phyloP scores from a whole-genome alignment of 1,140 invertebrate species.

The Lasioglossum albipes region DNA sequence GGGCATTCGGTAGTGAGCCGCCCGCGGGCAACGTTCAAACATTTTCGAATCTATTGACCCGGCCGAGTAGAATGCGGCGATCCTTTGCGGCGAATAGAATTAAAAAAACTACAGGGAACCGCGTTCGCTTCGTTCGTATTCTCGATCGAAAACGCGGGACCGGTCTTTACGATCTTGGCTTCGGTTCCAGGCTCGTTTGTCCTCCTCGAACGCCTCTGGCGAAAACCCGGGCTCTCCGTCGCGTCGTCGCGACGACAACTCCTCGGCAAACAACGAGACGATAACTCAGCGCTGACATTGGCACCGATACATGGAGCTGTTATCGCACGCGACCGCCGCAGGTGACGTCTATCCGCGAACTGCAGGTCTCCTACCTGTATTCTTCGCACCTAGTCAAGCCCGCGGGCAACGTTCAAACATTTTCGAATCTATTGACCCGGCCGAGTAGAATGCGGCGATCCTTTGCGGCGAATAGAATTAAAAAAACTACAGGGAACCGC shows the following conservation, averaged over 20 bases:
- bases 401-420: not conserved
- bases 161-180: conserved; percentile 20
- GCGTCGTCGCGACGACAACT: no score
- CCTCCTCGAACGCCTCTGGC: conserved; percentile 20
- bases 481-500: not conserved
- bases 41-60: not conserved
- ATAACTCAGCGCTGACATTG: conserved; percentile 45
- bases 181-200: conserved; percentile 33
- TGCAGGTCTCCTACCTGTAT: not conserved
- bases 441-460: not conserved
- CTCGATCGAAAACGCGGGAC: not conserved
- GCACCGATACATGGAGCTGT: conserved; percentile 18
- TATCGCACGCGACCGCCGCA: conserved; percentile 21
- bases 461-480: conserved; percentile 60
- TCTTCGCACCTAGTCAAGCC: not conserved
- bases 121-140: conserved; percentile 1
- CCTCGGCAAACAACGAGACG: conserved; percentile 21
- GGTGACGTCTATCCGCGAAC: not conserved
- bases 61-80: not conserved
- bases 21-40: not conserved
- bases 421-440: not conserved
- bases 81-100: conserved; percentile 54
- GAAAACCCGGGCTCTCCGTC: no score
- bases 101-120: conserved; percentile 21
- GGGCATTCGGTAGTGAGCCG: not conserved